phyloP scores from a whole-genome alignment of 2,888 invertebrate genomes.

The Euspilapteryx auroguttella region DNA sequence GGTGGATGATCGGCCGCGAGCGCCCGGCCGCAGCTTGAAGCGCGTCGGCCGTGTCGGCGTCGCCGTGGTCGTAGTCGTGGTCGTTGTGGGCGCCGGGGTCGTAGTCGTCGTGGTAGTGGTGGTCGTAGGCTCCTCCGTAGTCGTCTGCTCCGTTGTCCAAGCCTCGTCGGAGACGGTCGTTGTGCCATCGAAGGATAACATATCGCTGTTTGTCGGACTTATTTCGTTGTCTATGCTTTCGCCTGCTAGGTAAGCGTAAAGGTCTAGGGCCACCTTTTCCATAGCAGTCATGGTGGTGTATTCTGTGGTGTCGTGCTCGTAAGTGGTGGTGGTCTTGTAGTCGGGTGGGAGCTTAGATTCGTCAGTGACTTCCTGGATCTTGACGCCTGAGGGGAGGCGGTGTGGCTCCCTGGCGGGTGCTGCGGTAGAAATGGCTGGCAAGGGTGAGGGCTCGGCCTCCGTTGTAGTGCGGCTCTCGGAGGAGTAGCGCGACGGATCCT shows the following conservation, averaged over 20 bases:
- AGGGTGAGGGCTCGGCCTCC: conserved; percentile 50
- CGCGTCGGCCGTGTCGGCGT: conserved; percentile 40
- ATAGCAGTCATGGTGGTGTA: conserved; percentile 70
- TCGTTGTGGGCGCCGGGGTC: conserved; percentile 57
- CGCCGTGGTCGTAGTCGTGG: conserved; percentile 38
- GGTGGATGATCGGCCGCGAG: conserved; percentile 45
- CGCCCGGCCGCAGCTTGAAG: conserved; percentile 40
- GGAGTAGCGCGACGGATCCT: conserved; percentile 46
- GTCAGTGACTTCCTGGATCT: conserved; percentile 39
- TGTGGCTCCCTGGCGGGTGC: conserved; percentile 36
- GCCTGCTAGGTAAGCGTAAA: conserved; percentile 76
- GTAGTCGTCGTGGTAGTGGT: conserved; percentile 62
- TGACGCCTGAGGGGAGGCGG: conserved; percentile 33
- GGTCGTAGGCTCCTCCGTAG: conserved; percentile 48
- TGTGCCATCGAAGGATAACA: conserved; percentile 27
- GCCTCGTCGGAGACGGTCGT: conserved; percentile 32
- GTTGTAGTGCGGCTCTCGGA: conserved; percentile 52
- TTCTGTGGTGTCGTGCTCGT: conserved; percentile 55
- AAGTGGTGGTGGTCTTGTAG: conserved; percentile 37
- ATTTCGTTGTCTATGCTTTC: conserved; percentile 65
- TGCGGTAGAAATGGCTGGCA: conserved; percentile 28
- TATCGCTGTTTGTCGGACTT: conserved; percentile 29
- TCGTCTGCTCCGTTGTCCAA: conserved; percentile 44
- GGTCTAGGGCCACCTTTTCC: conserved; percentile 81
- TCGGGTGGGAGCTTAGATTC: conserved; percentile 42